A percentile compares a stretch with the other conserved stretches of the same genome.
phyloP scores from a whole-genome alignment of 1,140 invertebrate genomes.

The fruit fly (Drosophila melanogaster) region DNA sequence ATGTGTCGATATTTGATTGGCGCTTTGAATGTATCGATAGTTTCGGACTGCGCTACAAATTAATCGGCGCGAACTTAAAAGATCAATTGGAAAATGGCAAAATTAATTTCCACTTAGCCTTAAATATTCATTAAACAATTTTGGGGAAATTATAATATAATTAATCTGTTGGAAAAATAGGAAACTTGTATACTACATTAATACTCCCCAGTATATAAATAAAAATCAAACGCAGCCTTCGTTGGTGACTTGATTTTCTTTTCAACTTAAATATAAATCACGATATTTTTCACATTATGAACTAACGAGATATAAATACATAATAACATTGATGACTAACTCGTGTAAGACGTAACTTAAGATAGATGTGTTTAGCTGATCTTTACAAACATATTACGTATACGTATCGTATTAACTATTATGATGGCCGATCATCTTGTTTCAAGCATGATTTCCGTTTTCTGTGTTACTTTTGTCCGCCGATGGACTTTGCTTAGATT shows the following conservation, averaged over 20 bases:
- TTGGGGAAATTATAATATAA: neutral
- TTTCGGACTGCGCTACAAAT: no score
- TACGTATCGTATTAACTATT: constrained; percentile 38
- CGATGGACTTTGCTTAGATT: constrained; percentile 33
- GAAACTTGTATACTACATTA: no score
- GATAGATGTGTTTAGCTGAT: constrained; percentile 44
- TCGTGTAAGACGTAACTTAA: constrained; percentile 64
- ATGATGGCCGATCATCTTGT: constrained; percentile 11
- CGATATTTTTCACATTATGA: constrained; percentile 77
- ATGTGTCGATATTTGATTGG: constrained; percentile 5
- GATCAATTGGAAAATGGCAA: neutral
- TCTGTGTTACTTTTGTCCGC: constrained; percentile 59
- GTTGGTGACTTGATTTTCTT: constrained; percentile 49
- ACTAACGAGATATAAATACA: constrained; percentile 80
- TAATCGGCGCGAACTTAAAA: neutral
- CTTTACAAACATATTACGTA: constrained; percentile 54
- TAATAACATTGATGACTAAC: constrained; percentile 71
- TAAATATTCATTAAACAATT: neutral
- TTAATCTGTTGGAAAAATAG: neutral
- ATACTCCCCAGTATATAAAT: neutral
- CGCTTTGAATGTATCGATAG: constrained; percentile 1
- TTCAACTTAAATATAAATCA: constrained; percentile 75
- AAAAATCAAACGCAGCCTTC: constrained; percentile 3
- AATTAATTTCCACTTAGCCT: no score
- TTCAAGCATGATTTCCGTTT: constrained; percentile 55